Evolutionary conservation across 2,113 vertebrate species (phyloP).

Genomic region (Fulica atra): DNA sequence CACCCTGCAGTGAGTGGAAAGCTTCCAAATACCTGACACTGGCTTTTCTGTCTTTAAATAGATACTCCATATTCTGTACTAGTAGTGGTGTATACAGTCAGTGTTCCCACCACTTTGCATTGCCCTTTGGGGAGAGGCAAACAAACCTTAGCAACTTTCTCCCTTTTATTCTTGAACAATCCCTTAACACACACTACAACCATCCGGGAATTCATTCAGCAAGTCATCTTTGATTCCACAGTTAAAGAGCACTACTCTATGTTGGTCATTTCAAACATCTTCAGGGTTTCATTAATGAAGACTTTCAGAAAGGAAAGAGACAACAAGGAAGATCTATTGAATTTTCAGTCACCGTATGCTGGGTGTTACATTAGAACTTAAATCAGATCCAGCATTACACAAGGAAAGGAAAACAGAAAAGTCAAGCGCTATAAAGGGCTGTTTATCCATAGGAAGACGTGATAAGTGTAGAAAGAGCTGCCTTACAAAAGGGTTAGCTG

Average conservation of each 20-base stretch:
- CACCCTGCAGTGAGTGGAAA: not conserved
- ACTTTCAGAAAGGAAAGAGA: not conserved
- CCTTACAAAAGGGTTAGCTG: conserved; percentile 13
- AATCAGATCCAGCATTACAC: conserved; percentile 30
- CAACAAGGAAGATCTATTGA: conserved; percentile 22
- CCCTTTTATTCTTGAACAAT: not conserved
- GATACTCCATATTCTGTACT: not conserved
- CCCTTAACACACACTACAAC: not conserved
- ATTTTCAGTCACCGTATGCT: conserved; percentile 6
- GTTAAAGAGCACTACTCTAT: not conserved
- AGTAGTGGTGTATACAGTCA: not conserved
- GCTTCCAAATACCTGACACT: not conserved
- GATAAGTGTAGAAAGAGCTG: conserved; percentile 22
- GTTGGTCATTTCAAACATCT: conserved; percentile 34
- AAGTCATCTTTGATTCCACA: conserved; percentile 31
- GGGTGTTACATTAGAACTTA: not conserved
- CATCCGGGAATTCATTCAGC: not conserved
- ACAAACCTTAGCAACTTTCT: not conserved
- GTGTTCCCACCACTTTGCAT: not conserved
- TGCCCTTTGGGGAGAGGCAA: not conserved
- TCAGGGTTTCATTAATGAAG: conserved; percentile 34
- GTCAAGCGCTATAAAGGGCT: conserved; percentile 45
- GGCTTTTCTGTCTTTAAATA: not conserved
- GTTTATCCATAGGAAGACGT: conserved; percentile 39
- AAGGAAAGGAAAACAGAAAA: conserved; percentile 8